Evolutionary conservation across 2,113 vertebrate genomes (phyloP), one percentile per base, ranked within the genome.

Genomic region (Myotis yumanensis): DNA sequence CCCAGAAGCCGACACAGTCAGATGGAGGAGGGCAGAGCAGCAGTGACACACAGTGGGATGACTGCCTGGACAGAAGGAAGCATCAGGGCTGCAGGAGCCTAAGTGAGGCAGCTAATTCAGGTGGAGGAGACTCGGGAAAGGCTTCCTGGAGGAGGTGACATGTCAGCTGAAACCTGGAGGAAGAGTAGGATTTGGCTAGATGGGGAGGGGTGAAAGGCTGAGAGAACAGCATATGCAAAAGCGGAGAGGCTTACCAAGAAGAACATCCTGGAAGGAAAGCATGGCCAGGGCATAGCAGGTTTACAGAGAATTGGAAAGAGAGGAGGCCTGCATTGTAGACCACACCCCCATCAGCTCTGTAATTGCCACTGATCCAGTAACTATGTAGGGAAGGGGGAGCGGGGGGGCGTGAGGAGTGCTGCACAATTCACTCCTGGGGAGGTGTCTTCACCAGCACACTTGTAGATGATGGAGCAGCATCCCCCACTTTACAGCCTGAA

Each of bases 71-170:
- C 86, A 86, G 54, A 59, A 32, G 28, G 69, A 64, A 20, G 71
- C 46, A 8, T 4, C 4, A 0, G 4, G 14, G 7, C 32, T 51
- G 16, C 18, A 18, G 48, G 17, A 85, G 52, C 52, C 82, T 57
- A 3, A 30, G 43, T 2, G 18, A 52, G 35, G 71, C 23, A 82
- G 0, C 57, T 71, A 8, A n/a, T 30, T 83, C 72, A 30, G 59
- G 30, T 37, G 7, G 10, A 88, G 43, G 75, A 2, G 32, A 35
- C 3, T 80, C 66, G 16, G 7, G 52, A 64, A 64, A 71, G 86
- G 23, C 91, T 96, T 92, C 94, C 92, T 81, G 88, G 87, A 91
- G 66, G 76, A 92, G 11, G 40, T 11, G 28, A 17, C 59, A 8
- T 51, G 81, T 72, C 52, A 22, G 32, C n/a, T 40, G 64, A 86